Evolutionary conservation across 64 coral and sea anemone species (phyloP), one percentile per base, ranked within the genome.

Genomic region (Montipora sp.): DNA sequence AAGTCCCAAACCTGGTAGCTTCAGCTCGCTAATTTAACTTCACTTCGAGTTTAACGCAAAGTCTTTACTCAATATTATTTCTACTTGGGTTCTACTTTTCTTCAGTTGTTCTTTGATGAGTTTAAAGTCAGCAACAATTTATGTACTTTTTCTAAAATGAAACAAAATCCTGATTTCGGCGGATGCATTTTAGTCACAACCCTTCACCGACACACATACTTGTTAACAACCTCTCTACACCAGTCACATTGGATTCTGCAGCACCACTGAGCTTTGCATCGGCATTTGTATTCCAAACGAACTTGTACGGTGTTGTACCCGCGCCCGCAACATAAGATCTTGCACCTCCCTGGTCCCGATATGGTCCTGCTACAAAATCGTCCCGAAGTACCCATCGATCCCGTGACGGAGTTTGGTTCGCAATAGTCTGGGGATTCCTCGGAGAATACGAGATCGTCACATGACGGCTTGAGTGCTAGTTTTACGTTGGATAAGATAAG

Each of bases 381-480:
- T 43, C 92, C 84, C 16, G 89, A 81, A 22, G 97, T 98, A 14
- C 97, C 97, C 7, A 93, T 84, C 22, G 92, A 98, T 0, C 94
- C 89, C 16, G 94, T 94, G 6, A 73, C 47, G 55, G 82, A 12
- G 51, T 96, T 63, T 22, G 75, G 70, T 3, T 74, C 48, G 77
- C 97, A 98, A n/a, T 96, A 98, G 73, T 96, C 89, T 7, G 97
- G 97, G 13, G 97, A 98, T 7, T 94, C 45, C 50, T 94, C 94
- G 6, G 95, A 81, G 89, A 88, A 98, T 59, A 96, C 94, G 8
- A 98, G 89, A 4, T 77, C 73, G 60, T 98, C 97, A 16, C 89
- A 70, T n/a, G 79, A 79, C 13, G 92, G 92, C 65, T 90, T 80
- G 24, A 58, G 13, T 47, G 75, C 22, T 20, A 8, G 88, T 47